Percentiles rank a stretch among this genome's conserved stretches.
These are phyloP conservation scores for Pseudomyrmex gracilis DNA, from an alignment of 1,140 invertebrate genomes.

Conservation along the genomic window DNA sequence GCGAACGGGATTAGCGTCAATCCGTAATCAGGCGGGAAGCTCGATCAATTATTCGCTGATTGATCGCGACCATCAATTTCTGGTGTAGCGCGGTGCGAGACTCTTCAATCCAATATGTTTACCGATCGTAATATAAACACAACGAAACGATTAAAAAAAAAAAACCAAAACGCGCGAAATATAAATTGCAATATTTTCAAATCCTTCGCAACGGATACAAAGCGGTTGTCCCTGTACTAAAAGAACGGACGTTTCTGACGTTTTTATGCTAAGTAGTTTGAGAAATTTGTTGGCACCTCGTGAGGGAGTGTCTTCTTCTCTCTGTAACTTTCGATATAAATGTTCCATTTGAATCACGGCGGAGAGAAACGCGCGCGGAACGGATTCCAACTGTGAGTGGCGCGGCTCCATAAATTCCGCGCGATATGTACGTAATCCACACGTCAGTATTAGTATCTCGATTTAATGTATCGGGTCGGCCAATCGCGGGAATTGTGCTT, in stretches of 20 bases:
- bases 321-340: constrained; percentile 11
- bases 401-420: constrained; percentile 20
- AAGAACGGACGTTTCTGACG: background rate
- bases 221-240: background rate
- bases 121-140: background rate
- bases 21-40: background rate
- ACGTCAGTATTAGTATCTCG: constrained; percentile 40
- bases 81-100: background rate
- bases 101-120: background rate
- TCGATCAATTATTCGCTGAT: constrained; percentile 40
- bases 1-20: constrained; percentile 37
- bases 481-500: constrained; percentile 32
- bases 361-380: background rate
- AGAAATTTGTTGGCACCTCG: constrained; percentile 8
- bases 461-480: constrained; percentile 28
- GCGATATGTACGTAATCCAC: constrained; percentile 22
- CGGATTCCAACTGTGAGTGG: background rate
- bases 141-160: background rate
- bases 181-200: no score
- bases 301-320: no score
- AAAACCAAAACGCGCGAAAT: background rate
- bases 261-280: background rate
- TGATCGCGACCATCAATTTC: constrained; percentile 15
- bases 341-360: constrained; percentile 13
- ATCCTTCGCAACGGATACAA: no score